Percentiles rank a stretch among this genome's conserved stretches.
Conservation (phyloP, 2,888 invertebrate species). For the Ametastegia equiseti region DNA sequence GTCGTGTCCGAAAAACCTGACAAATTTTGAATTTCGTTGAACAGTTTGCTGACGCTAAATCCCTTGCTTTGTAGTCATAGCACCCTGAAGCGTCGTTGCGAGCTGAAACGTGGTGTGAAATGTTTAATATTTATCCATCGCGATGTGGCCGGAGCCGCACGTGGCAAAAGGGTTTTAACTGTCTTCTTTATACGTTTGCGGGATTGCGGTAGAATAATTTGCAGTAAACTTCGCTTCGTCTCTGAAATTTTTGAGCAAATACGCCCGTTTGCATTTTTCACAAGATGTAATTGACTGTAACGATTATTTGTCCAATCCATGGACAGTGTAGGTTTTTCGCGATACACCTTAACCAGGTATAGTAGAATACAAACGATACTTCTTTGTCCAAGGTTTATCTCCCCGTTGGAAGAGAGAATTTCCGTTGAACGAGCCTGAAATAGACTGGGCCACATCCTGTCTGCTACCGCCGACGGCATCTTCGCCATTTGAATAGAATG, state of each 20-base stretch:
- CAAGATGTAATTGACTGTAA: not conserved
- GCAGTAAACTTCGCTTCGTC: not conserved
- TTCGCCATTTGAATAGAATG: conserved; percentile 51
- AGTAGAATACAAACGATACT: conserved; percentile 10
- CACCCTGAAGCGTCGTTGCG: not conserved
- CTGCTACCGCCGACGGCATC: conserved; percentile 53
- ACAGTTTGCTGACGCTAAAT: not conserved
- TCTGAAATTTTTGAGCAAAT: not conserved
- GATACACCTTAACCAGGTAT: not conserved
- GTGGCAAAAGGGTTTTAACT: not conserved
- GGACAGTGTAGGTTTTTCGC: not conserved
- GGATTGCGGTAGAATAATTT: conserved; percentile 3
- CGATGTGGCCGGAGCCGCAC: conserved; percentile 2
- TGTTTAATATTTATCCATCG: conserved; percentile 16
- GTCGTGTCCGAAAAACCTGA: not conserved
- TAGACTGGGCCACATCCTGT: conserved; percentile 48
- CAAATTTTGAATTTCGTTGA: not conserved
- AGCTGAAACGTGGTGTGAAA: not conserved
- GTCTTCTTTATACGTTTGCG: not conserved
- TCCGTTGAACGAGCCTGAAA: conserved; percentile 51
- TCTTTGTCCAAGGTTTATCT: conserved; percentile 9
- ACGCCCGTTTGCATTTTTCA: not conserved
- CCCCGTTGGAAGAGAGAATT: not conserved
- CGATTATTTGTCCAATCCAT: not conserved
- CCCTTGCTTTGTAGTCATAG: not conserved